Evolutionary conservation across 2,113 vertebrate genomes (phyloP).

Genomic region (Myotis davidii): DNA sequence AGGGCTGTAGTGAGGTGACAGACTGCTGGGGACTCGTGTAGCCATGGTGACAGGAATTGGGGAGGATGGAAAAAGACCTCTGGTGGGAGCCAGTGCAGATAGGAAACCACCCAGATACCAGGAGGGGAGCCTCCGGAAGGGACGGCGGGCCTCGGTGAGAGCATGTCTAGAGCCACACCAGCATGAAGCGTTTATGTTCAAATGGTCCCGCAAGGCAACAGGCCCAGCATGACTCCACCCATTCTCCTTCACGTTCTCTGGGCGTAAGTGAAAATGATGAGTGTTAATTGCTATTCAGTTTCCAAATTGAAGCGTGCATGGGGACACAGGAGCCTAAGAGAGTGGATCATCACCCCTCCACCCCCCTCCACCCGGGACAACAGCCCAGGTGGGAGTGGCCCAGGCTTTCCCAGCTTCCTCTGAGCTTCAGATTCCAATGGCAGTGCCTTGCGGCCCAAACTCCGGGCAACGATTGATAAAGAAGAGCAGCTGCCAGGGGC

Average conservation of each 20-base stretch:
- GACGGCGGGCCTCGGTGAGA: slow-evolving; percentile 36
- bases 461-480: neutral
- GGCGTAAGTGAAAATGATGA: slow-evolving; percentile 26
- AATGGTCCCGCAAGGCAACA: neutral
- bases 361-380: rapidly evolving
- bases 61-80: neutral
- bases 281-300: neutral
- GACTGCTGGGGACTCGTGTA: neutral
- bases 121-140: neutral
- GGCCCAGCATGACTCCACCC: neutral
- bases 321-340: neutral
- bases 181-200: slow-evolving; percentile 5
- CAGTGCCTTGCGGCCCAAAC: neutral
- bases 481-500: neutral
- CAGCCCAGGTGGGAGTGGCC: neutral
- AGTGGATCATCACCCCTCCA: neutral
- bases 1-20: neutral
- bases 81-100: neutral
- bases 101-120: neutral
- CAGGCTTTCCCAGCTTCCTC: neutral
- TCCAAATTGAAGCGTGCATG: neutral
- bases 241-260: neutral
- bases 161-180: slow-evolving; percentile 56
- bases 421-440: neutral
- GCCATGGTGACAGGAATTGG: neutral